These are phyloP conservation scores for Poeciliopsis prolifica DNA, from an alignment of 2,113 vertebrate species.

Conservation along the genomic window DNA sequence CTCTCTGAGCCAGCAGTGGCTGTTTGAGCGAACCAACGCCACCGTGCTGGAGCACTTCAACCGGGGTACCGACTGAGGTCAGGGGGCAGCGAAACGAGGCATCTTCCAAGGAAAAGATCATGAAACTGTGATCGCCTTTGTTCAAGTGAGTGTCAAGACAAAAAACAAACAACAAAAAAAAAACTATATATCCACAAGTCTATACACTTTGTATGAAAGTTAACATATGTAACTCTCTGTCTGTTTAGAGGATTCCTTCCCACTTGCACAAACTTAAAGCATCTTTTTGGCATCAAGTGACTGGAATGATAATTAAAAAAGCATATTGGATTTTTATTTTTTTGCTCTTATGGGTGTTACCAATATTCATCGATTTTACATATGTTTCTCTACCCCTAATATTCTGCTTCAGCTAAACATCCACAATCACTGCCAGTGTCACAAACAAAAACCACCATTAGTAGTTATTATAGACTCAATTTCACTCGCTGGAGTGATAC, in stretches of 20 bases:
- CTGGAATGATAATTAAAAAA: neutral
- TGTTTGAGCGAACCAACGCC: conserved; percentile 70
- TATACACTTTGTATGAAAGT: neutral
- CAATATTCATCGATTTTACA: too few species aligned
- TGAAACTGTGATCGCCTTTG: conserved; percentile 6
- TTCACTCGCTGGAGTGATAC: too few species aligned
- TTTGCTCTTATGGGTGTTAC: too few species aligned
- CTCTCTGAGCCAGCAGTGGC: conserved; percentile 66
- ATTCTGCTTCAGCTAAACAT: too few species aligned
- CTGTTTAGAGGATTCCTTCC: neutral
- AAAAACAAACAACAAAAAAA: neutral
- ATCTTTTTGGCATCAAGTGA: neutral
- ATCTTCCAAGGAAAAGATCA: conserved; percentile 27
- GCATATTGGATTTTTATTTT: too few species aligned
- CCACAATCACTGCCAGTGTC: too few species aligned
- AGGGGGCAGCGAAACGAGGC: neutral
- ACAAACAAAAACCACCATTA: too few species aligned
- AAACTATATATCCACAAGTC: neutral
- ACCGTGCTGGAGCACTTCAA: conserved; percentile 74
- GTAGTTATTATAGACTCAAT: too few species aligned
- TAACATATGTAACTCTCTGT: neutral
- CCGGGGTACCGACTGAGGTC: conserved; percentile 32
- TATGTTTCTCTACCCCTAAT: too few species aligned
- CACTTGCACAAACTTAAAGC: neutral
- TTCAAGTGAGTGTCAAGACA: conserved; percentile 25